Conservation (phyloP, 2,888 invertebrate species). For the Cyrtodaria siliqua region DNA sequence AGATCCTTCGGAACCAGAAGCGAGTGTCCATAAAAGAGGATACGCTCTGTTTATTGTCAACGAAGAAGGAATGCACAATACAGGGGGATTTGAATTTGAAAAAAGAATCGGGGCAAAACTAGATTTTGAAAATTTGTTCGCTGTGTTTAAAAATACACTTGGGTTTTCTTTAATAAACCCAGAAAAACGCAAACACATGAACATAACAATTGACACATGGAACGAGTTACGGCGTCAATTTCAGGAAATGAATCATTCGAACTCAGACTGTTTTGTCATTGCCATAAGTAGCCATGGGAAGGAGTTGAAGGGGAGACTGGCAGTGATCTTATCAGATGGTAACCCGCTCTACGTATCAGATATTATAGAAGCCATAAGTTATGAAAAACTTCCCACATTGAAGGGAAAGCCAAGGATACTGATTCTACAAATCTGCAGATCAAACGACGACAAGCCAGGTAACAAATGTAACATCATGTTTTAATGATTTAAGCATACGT, state of each 20-base stretch:
- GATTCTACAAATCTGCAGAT: slow-evolving; percentile 6
- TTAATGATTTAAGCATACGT: too few species aligned
- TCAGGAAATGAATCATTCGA: background rate
- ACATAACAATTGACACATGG: background rate
- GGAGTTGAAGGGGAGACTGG: background rate
- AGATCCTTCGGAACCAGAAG: too few species aligned
- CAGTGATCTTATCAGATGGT: slow-evolving; percentile 6
- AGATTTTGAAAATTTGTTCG: slow-evolving; percentile 1
- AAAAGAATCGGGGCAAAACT: background rate
- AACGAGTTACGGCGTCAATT: slow-evolving; percentile 1
- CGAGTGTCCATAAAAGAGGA: slow-evolving; percentile 1
- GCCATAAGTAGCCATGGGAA: slow-evolving; percentile 13
- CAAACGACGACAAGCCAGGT: background rate
- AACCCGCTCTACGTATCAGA: background rate
- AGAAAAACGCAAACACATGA: background rate
- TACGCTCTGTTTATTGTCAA: slow-evolving; percentile 15
- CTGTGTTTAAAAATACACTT: slow-evolving; percentile 4
- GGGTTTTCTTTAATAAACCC: slow-evolving; percentile 8
- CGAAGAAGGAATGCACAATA: background rate
- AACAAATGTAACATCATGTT: too few species aligned
- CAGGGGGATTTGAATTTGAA: background rate
- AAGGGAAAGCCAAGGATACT: slow-evolving; percentile 11
- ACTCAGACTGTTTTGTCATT: slow-evolving; percentile 1
- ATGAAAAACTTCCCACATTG: slow-evolving; percentile 9
- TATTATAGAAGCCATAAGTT: slow-evolving; percentile 2